Evolutionary conservation across 2,888 invertebrate genomes (phyloP).

Genomic region (Caenorhabditis sinica): DNA sequence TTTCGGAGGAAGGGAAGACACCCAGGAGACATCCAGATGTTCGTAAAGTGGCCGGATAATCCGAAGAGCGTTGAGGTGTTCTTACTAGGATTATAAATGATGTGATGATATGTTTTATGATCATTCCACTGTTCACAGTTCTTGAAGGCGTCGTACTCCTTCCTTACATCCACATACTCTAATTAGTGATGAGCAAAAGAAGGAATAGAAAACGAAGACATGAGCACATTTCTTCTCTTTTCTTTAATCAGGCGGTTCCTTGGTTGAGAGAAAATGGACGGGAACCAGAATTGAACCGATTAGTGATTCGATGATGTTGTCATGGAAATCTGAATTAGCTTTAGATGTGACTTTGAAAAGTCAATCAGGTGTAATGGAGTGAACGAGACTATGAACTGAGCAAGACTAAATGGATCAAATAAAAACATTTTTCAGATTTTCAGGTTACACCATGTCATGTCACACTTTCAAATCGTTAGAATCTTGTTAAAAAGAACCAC

Average conservation of each 20-base stretch:
- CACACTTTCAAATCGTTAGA: neutral
- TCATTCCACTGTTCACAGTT: neutral
- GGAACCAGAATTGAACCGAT: neutral
- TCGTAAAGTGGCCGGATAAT: constrained; percentile 36
- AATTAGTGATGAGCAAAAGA: constrained; percentile 1
- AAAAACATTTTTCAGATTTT: neutral
- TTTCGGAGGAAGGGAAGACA: neutral
- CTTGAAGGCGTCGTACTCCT: neutral
- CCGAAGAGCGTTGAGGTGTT: constrained; percentile 5
- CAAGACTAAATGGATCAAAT: neutral
- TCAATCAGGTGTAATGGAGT: too few species aligned
- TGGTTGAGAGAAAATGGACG: neutral
- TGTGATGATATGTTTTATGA: neutral
- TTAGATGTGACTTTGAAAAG: too few species aligned
- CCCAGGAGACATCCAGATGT: constrained; percentile 32
- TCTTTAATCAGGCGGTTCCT: neutral
- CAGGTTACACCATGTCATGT: constrained; percentile 18
- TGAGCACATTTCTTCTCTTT: neutral
- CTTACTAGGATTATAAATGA: constrained; percentile 1
- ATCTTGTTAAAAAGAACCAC: neutral
- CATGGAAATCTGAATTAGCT: neutral
- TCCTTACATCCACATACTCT: neutral
- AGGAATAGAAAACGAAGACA: neutral
- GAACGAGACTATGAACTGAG: too few species aligned
- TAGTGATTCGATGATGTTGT: neutral